Base-by-base conservation (phyloP, 2,113 vertebrate species). In the Dendropsophus ebraccatus region DNA sequence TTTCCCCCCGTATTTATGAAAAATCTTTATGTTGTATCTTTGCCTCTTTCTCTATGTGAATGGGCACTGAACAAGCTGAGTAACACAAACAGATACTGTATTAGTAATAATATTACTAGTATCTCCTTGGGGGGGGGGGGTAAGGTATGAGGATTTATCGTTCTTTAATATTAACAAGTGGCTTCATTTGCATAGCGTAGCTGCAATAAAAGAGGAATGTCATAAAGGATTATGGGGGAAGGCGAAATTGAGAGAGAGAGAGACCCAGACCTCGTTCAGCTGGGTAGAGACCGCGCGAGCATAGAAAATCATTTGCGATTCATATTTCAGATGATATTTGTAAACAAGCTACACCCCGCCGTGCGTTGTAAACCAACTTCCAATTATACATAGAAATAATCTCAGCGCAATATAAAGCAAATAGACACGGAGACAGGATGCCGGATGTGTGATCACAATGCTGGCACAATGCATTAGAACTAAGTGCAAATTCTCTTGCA, bases 331-430 rank as follows among this genome's bases (percentile, higher is more conserved):
- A 69, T 49, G 62, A 70, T 82, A 72, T 82, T 82, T 82, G 81
- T 82, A 82, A 82, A 82, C 81, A 82, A 83, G 67, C 82, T 56
- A 83, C 82, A 83, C 82, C 82, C 82, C 82, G 67, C 67, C 41
- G 82, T 58, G 82, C 52, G 69, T 58, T 74, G 82, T 83, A 83
- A 83, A 83, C 82, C 82, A 83, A 83, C 67, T 74, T 83, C 82
- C 82, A 83, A 83, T 83, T 83, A 83, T 83, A 54, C 82, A 73
- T 54, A 73, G 82, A 54, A 83, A 83, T 83, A 83, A 72, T 73
- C 69, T 83, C 69, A 21, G 32, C 13, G 72, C 32, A 56, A 72
- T 35, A 56, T 83, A 73, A 83, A 73, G 82, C 69, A 83, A 50
- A 70, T 69, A 69, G 69, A 73, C 35, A 58, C 35, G 50, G 47